These are phyloP conservation scores for Cerastis leucographa DNA, from an alignment of 2,888 invertebrate species.

Conservation along the genomic window DNA sequence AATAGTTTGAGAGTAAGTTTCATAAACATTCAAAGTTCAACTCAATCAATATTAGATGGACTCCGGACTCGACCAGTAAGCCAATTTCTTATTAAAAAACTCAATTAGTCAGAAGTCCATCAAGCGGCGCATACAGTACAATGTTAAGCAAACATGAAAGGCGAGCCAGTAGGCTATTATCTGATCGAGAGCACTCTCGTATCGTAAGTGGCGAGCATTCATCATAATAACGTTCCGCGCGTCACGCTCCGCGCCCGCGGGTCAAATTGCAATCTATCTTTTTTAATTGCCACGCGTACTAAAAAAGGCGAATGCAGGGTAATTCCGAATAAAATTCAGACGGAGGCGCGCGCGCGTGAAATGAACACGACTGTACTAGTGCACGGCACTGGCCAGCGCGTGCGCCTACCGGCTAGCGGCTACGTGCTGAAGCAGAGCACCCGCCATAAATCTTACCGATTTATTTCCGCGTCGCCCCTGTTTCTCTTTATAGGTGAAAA, in stretches of 20 bases:
- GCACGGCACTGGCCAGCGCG: conserved; percentile 47
- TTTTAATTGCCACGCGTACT: conserved; percentile 87
- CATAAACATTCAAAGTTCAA: conserved; percentile 18
- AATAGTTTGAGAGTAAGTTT: not conserved
- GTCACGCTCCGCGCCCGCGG: conserved; percentile 88
- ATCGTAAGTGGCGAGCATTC: conserved; percentile 83
- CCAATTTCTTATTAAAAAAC: conserved; percentile 75
- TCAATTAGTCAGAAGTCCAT: conserved; percentile 83
- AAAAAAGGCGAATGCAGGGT: conserved; percentile 83
- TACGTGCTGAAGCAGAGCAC: conserved; percentile 72
- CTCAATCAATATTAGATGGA: conserved; percentile 32
- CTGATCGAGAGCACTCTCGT: conserved; percentile 84
- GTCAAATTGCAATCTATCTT: conserved; percentile 90
- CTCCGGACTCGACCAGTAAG: conserved; percentile 28
- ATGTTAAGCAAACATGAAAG: conserved; percentile 85
- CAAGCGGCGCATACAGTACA: conserved; percentile 76
- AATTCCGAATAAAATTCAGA: conserved; percentile 82
- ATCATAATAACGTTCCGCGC: conserved; percentile 87
- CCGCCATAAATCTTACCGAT: conserved; percentile 82
- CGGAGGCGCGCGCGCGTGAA: conserved; percentile 85
- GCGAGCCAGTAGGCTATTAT: conserved; percentile 80
- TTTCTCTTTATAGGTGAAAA: conserved; percentile 81
- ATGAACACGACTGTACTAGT: conserved; percentile 75
- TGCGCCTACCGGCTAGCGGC: conserved; percentile 36
- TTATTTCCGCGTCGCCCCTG: conserved; percentile 83